Evolutionary conservation across 2,888 invertebrate species (phyloP).

Genomic region (Thereva nobilitata): DNA sequence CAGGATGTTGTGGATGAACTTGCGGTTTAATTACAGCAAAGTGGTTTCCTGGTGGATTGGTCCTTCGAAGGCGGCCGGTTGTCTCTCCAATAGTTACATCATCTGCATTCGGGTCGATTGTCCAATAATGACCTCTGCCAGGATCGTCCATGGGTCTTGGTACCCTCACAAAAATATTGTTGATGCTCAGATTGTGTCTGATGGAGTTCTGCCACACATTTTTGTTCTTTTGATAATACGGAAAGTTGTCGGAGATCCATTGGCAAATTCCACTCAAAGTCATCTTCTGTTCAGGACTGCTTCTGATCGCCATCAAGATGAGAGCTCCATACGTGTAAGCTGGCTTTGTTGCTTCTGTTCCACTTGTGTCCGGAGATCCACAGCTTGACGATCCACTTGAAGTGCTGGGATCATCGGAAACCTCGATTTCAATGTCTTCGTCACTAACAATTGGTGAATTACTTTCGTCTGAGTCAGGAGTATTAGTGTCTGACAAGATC

Average conservation of each 20-base stretch:
- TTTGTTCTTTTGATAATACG: conserved; percentile 94
- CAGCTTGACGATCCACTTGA: not conserved
- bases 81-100: conserved; percentile 97
- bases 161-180: conserved; percentile 97
- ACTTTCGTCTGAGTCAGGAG: not conserved
- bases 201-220: conserved; percentile 98
- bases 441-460: not conserved
- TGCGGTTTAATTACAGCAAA: not conserved
- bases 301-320: conserved; percentile 97
- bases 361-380: not conserved
- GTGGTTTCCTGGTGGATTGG: conserved; percentile 38
- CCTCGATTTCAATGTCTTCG: not conserved
- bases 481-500: not conserved
- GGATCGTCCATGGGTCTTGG: conserved; percentile 96
- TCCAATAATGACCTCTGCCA: conserved; percentile 99
- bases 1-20: no score
- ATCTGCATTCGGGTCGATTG: conserved; percentile 91
- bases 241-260: conserved; percentile 95
- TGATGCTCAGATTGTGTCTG: conserved; percentile 61
- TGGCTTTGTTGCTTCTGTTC: conserved; percentile 65
- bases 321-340: conserved; percentile 97
- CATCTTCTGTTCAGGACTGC: conserved; percentile 85
- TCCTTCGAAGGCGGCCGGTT: conserved; percentile 87
- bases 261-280: conserved; percentile 95
- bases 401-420: not conserved